Percentiles rank a stretch among this genome's conserved stretches.
phyloP scores from a whole-genome alignment of 2,888 invertebrate genomes.

The Galeopsomyia nigrocyanea region DNA sequence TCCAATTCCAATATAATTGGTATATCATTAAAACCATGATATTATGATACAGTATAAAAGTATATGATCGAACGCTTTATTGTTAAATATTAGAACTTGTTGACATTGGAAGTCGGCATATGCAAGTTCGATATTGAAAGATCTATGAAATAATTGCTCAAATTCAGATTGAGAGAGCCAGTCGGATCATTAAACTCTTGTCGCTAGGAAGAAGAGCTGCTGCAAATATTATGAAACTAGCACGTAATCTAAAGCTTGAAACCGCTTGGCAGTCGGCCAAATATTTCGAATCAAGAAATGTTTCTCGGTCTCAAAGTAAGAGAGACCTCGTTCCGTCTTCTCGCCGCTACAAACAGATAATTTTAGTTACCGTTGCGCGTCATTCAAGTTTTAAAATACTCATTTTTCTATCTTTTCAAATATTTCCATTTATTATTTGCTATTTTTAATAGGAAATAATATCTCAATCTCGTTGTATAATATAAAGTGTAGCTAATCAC shows the following conservation, averaged over 20 bases:
- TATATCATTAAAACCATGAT: too few relatives aligned
- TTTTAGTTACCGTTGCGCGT: constrained; percentile 3
- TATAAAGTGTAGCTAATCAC: too few relatives aligned
- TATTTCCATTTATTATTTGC: not conserved
- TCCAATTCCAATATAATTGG: too few relatives aligned
- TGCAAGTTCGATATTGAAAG: too few relatives aligned
- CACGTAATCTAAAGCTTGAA: constrained; percentile 6
- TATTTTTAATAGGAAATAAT: not conserved
- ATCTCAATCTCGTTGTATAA: not conserved
- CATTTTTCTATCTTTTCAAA: not conserved
- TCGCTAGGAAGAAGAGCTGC: too few relatives aligned
- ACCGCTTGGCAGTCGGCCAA: not conserved
- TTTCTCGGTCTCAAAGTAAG: not conserved
- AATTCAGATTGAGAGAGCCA: too few relatives aligned
- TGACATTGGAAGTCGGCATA: too few relatives aligned
- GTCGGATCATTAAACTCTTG: too few relatives aligned
- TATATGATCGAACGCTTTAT: too few relatives aligned
- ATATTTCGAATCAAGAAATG: constrained; percentile 6
- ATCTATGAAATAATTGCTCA: too few relatives aligned
- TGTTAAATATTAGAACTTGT: too few relatives aligned
- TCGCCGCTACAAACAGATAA: not conserved
- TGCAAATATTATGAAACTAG: constrained; percentile 21
- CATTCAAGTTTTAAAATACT: not conserved
- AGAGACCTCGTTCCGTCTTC: not conserved
- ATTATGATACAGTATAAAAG: too few relatives aligned